Conservation (phyloP, 2,113 vertebrate species). For the Clarias magur region DNA sequence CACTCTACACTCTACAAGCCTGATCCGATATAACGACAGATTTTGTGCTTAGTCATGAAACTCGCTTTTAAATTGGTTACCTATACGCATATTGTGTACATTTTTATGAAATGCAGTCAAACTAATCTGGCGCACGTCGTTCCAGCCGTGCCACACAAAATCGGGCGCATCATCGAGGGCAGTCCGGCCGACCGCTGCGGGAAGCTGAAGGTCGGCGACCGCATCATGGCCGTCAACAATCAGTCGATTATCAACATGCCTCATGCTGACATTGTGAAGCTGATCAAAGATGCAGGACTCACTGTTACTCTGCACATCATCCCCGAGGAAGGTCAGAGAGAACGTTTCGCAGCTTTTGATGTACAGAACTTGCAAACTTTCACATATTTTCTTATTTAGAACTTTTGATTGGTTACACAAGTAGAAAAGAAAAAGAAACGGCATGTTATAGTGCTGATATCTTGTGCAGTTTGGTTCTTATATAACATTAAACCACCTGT, state of each 20-base stretch:
- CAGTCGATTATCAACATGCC: conserved; percentile 99
- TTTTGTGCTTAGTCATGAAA: not conserved
- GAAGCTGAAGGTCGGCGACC: conserved; percentile 96
- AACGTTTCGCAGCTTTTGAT: not conserved
- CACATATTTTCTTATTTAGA: not conserved
- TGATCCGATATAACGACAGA: not conserved
- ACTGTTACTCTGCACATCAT: conserved; percentile 98
- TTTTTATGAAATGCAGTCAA: not conserved
- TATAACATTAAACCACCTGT: not conserved
- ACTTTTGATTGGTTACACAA: not conserved
- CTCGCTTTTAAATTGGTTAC: not conserved
- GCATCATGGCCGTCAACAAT: conserved; percentile 97
- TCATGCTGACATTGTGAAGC: conserved; percentile 98
- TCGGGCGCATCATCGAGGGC: conserved; percentile 96
- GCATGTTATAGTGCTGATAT: not conserved
- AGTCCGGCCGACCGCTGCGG: conserved; percentile 96
- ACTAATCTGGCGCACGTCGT: conserved; percentile 23
- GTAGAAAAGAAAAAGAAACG: not conserved
- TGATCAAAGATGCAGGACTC: conserved; percentile 98
- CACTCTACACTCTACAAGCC: not conserved
- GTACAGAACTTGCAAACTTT: not conserved
- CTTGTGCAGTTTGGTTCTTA: not conserved
- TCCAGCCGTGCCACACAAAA: conserved; percentile 97
- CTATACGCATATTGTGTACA: not conserved
- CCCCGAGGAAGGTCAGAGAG: conserved; percentile 88